Percentiles rank a stretch among this genome's conserved stretches.
phyloP scores from a whole-genome alignment of 1,140 invertebrate genomes.

The Cyrtorhinus lividipennis region DNA sequence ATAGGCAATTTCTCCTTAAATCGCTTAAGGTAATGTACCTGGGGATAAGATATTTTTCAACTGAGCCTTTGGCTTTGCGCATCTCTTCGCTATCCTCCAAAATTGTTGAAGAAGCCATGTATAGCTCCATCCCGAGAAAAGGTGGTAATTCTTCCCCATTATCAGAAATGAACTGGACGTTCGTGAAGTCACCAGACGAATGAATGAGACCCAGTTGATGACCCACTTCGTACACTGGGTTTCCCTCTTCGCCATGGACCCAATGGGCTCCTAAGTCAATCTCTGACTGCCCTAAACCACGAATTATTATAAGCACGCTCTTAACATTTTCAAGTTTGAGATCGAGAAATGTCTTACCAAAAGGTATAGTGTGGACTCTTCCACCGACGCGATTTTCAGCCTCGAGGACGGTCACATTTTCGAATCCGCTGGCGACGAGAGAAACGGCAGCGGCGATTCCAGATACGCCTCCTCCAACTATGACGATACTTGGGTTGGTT shows the following conservation, averaged over 20 bases:
- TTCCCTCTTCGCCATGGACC: slow-evolving; percentile 63
- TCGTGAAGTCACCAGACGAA: slow-evolving; percentile 19
- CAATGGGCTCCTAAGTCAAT: slow-evolving; percentile 74
- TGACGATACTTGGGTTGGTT: slow-evolving; percentile 27
- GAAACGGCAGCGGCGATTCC: slow-evolving; percentile 41
- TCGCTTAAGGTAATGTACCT: too few species aligned
- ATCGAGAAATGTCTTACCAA: too few species aligned
- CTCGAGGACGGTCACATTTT: slow-evolving; percentile 45
- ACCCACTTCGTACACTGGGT: slow-evolving; percentile 49
- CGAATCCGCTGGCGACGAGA: slow-evolving; percentile 36
- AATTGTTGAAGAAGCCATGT: neutral
- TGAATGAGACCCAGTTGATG: slow-evolving; percentile 34
- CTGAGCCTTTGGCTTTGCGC: slow-evolving; percentile 29
- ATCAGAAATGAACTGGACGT: slow-evolving; percentile 27
- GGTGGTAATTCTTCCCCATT: slow-evolving; percentile 27
- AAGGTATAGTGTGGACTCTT: slow-evolving; percentile 37
- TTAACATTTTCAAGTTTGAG: too few species aligned
- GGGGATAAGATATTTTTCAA: slow-evolving; percentile 34
- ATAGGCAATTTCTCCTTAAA: too few species aligned
- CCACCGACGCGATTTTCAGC: slow-evolving; percentile 56
- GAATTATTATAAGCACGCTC: too few species aligned
- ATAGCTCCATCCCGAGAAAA: neutral
- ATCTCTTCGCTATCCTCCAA: slow-evolving; percentile 27
- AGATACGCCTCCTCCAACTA: slow-evolving; percentile 42
- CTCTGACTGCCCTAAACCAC: slow-evolving; percentile 35